Conservation (phyloP, 2,113 vertebrate genomes). For the Tupaia tana region DNA sequence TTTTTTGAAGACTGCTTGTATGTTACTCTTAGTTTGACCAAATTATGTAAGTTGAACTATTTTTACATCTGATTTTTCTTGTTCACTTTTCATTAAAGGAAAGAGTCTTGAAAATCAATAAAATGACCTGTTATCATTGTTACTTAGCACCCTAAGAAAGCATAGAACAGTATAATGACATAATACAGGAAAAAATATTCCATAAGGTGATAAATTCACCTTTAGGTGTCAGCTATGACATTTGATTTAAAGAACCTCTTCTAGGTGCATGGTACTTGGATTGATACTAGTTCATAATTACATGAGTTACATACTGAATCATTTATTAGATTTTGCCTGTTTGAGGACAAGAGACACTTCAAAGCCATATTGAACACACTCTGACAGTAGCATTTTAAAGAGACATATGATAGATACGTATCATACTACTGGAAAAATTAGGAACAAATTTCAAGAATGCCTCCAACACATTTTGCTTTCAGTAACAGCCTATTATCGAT, state of each 20-base stretch:
- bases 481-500: not conserved
- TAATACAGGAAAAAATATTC: not conserved
- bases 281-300: not conserved
- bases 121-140: not conserved
- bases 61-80: not conserved
- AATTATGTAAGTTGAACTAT: not conserved
- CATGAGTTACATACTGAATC: not conserved
- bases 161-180: not conserved
- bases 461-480: not conserved
- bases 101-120: not conserved
- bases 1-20: too few species aligned
- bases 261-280: not conserved
- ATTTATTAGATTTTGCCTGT: not conserved
- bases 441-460: not conserved
- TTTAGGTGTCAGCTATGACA: not conserved
- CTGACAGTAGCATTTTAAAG: not conserved
- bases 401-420: not conserved
- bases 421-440: not conserved
- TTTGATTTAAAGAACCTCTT: not conserved
- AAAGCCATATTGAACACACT: not conserved
- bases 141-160: not conserved
- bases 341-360: not conserved
- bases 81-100: not conserved
- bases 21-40: not conserved
- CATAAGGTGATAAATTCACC: not conserved